These are phyloP conservation scores for Stegodyphus mimosarum DNA, from an alignment of 1,140 invertebrate species.

Conservation along the genomic window DNA sequence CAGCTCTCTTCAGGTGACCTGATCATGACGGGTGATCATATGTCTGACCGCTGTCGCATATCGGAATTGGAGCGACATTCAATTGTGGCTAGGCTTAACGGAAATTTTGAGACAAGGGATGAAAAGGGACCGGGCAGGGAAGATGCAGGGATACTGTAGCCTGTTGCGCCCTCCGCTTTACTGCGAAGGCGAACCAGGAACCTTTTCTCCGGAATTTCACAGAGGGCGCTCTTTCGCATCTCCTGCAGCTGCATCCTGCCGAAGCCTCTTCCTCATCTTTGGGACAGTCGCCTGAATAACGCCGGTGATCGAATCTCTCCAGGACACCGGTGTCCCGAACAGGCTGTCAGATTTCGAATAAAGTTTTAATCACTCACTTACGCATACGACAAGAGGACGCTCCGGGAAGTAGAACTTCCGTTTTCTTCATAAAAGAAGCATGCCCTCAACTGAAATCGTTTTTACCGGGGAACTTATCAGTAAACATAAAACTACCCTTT, in stretches of 20 bases:
- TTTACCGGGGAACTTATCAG: no score
- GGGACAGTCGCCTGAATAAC: no score
- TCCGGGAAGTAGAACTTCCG: no score
- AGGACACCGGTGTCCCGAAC: no score
- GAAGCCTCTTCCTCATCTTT: no score
- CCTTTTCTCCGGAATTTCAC: conserved; percentile 20
- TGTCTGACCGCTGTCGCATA: background rate
- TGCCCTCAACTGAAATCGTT: no score
- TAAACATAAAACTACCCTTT: no score
- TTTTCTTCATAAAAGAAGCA: no score
- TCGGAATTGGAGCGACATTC: background rate
- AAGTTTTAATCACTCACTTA: no score
- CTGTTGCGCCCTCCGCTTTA: conserved; percentile 53
- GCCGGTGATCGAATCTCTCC: no score
- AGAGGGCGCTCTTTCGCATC: conserved; percentile 27
- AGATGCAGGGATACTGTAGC: conserved; percentile 53
- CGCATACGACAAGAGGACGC: no score
- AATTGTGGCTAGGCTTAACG: background rate
- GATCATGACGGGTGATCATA: background rate
- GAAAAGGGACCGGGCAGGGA: conserved; percentile 42
- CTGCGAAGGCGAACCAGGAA: conserved; percentile 11
- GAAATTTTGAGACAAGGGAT: conserved; percentile 3
- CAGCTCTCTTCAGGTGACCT: background rate
- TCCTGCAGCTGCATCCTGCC: conserved; percentile 8
- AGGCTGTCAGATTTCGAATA: no score